Base-by-base conservation (phyloP, 2,888 invertebrate species). In the Priocnemis perturbator region DNA sequence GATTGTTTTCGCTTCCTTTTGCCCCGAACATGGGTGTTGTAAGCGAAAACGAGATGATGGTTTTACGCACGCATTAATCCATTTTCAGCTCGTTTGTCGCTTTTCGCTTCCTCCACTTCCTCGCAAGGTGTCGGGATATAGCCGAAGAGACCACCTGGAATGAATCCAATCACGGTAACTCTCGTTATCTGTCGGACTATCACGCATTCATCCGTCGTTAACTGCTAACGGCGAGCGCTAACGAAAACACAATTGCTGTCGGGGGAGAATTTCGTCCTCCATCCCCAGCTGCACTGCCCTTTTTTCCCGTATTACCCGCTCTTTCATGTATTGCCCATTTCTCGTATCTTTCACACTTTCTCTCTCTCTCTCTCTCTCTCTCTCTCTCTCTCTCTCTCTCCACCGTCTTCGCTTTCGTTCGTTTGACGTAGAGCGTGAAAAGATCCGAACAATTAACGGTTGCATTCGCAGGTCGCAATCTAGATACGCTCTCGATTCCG, bases 401-500 rank as follows among this genome's bases (percentile, higher is more conserved):
- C 26, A 26, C 5, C 26, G 26, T 26, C 26, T 2, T 26, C 26
- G 26, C 26, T 26, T 26, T 26, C 26, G 5, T 26, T 26, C 26
- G 26, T 5, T 26, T 26, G 5, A 26, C 5, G 26, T 3, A 50
- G 17, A 17, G 19, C 2, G 50, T 11, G 50, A 19, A 47, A 47
- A 2, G 9, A 47, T 15, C 9, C 9, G 3, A n/a, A 17, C 37
- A 37, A 11, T 37, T 37, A 3, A 37, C 14, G 37, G 14, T 37
- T 37, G 7, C 7, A n/a, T 50, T 50, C 17, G 14, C 76, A 87
- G 87, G 77, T 83, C 83, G 37, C 85, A 85, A 62, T 81, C 81
- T 3, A 82, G 83, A 44, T 88, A 88, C 73, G 75, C 81, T 52
- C 78, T 84, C 50, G 88, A 89, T 62, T 88, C 88, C 61, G 88